A percentile compares a stretch with the other conserved stretches of the same genome.
Conservation (phyloP, 2,797 vertebrate genomes). For the Falco peregrinus region DNA sequence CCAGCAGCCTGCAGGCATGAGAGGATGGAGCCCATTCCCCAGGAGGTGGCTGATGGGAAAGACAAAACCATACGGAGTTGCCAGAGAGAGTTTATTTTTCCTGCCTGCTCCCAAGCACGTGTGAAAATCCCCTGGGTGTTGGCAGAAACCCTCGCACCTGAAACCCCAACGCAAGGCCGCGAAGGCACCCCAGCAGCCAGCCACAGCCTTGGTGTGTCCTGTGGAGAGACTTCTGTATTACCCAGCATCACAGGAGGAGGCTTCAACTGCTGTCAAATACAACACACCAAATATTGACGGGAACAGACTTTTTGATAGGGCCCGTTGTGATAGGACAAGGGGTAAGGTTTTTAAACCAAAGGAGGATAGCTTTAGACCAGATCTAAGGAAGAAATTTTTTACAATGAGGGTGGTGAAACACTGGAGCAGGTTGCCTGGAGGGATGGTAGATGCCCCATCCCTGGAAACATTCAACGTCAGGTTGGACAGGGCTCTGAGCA, state of each 20-base stretch:
- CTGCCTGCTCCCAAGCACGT: not conserved
- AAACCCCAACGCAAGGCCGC: not conserved
- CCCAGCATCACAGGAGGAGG: not conserved
- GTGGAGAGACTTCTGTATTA: not conserved
- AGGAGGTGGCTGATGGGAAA: not conserved
- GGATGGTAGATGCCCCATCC: accelerated
- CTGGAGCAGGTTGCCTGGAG: not conserved
- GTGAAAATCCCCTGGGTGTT: constrained; percentile 40
- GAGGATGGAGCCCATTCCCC: not conserved
- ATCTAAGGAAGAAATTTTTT: not conserved
- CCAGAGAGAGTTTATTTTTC: not conserved
- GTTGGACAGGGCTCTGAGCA: not conserved
- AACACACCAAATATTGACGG: not conserved
- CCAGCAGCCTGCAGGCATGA: not conserved
- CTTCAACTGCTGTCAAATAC: accelerated
- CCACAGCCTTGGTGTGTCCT: not conserved
- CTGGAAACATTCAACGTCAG: not conserved
- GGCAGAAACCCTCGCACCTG: constrained; percentile 52
- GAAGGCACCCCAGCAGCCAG: not conserved
- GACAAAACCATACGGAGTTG: constrained; percentile 56
- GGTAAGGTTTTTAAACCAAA: not conserved
- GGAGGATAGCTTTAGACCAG: not conserved
- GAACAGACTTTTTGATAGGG: not conserved
- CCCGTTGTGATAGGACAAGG: not conserved
- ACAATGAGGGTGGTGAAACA: accelerated